phyloP scores from a whole-genome alignment of 2,888 invertebrate genomes.

The Limulus polyphemus region DNA sequence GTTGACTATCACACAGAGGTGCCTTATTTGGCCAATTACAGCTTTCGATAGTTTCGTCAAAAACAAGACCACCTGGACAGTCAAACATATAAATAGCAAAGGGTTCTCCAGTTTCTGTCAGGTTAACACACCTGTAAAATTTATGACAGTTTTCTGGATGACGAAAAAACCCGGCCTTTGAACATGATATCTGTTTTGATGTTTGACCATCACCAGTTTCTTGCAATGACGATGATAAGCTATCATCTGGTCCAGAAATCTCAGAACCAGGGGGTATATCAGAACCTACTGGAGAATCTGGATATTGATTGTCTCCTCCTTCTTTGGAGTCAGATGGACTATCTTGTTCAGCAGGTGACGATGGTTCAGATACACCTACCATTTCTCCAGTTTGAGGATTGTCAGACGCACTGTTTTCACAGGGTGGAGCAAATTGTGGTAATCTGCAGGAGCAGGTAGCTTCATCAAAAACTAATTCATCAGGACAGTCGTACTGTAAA shows the following conservation, averaged over 20 bases:
- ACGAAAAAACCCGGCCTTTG: slow-evolving; percentile 19
- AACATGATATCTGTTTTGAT: slow-evolving; percentile 8
- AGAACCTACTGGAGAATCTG: too few relatives aligned
- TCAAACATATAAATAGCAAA: slow-evolving; percentile 68
- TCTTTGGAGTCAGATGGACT: too few relatives aligned
- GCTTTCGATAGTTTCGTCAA: slow-evolving; percentile 44
- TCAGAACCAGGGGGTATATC: too few relatives aligned
- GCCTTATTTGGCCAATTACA: slow-evolving; percentile 67
- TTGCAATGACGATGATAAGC: too few relatives aligned
- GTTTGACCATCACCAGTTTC: not conserved
- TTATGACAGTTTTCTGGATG: slow-evolving; percentile 34
- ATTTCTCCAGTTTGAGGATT: not conserved
- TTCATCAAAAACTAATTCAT: slow-evolving; percentile 57
- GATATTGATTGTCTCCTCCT: too few relatives aligned
- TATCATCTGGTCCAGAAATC: too few relatives aligned
- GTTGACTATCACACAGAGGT: slow-evolving; percentile 55
- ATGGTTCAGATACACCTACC: not conserved
- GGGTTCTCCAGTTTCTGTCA: slow-evolving; percentile 58
- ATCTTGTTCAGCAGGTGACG: slow-evolving; percentile 2
- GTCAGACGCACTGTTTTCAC: slow-evolving; percentile 38
- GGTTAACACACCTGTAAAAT: slow-evolving; percentile 69
- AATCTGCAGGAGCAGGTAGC: slow-evolving; percentile 50
- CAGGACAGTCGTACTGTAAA: slow-evolving; percentile 55
- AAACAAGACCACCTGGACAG: slow-evolving; percentile 62
- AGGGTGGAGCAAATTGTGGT: slow-evolving; percentile 60